Evolutionary conservation across 2,797 vertebrate species (phyloP).

Genomic region (Sebastes alutus): DNA sequence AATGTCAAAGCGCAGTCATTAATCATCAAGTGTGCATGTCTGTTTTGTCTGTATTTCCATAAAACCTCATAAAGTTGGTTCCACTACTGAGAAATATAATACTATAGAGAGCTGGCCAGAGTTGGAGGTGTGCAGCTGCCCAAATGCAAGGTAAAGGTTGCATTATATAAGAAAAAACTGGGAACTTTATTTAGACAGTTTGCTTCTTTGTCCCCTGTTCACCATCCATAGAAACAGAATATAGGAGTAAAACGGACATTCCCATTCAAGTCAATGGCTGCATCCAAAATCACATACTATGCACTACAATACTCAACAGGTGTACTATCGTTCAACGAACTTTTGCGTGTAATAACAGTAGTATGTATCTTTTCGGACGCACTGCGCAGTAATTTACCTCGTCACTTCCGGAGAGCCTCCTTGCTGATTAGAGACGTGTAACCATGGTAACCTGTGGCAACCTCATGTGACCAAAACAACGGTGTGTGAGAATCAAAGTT

Average conservation of each 20-base stretch:
- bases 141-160: not conserved
- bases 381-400: fast-evolving
- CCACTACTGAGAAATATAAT: constrained; percentile 5
- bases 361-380: too few species aligned
- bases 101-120: not conserved
- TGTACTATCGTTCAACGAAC: too few species aligned
- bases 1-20: constrained; percentile 19
- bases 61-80: constrained; percentile 11
- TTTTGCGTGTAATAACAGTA: too few species aligned
- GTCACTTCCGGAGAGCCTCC: too few species aligned
- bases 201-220: not conserved
- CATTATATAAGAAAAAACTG: not conserved
- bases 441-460: too few species aligned
- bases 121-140: not conserved
- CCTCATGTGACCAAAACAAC: too few species aligned
- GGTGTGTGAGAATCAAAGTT: too few species aligned
- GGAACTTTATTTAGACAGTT: not conserved
- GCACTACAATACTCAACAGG: too few species aligned
- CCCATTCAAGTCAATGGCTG: too few species aligned
- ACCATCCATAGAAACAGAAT: not conserved
- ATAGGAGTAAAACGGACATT: too few species aligned
- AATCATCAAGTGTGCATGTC: constrained; percentile 25
- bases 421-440: too few species aligned
- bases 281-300: too few species aligned
- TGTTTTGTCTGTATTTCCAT: constrained; percentile 30